Conservation (phyloP, 1,140 invertebrate genomes). For the Eulimnadia texana region DNA sequence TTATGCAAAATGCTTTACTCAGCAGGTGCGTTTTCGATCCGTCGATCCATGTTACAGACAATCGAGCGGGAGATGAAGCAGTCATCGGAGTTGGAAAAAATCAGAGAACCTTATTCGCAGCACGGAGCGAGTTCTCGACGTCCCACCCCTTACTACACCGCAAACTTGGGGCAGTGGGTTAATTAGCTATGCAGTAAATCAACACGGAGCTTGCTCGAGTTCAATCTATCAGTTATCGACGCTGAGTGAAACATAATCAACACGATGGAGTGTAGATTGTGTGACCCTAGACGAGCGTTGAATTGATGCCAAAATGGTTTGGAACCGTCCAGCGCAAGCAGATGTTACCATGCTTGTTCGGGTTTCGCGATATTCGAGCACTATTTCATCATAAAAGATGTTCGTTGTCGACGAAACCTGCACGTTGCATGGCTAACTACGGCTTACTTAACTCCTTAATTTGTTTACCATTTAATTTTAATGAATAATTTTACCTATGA, state of each 20-base stretch:
- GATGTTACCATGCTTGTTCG: slow-evolving; percentile 15
- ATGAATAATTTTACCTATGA: background rate
- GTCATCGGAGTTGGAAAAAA: no score
- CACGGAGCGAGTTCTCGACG: no score
- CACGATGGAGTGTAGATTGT: no score
- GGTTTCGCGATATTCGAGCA: slow-evolving; percentile 16
- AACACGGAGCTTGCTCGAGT: background rate
- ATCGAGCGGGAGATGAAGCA: no score
- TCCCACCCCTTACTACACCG: background rate
- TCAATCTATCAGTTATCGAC: background rate
- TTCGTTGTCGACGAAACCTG: slow-evolving; percentile 18
- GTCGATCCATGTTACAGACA: no score
- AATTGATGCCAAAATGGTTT: no score
- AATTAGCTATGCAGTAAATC: background rate
- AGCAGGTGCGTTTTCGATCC: no score
- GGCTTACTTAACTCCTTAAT: background rate
- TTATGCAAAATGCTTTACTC: no score
- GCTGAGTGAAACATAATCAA: background rate
- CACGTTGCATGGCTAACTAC: slow-evolving; percentile 13
- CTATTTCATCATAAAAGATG: slow-evolving; percentile 3
- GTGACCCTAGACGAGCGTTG: no score
- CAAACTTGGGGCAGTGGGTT: background rate
- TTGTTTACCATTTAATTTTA: background rate
- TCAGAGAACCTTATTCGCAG: no score
- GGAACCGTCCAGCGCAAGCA: no score